Conservation (phyloP, 64 coral and sea anemone genomes). For the Actinia tenebrosa region DNA sequence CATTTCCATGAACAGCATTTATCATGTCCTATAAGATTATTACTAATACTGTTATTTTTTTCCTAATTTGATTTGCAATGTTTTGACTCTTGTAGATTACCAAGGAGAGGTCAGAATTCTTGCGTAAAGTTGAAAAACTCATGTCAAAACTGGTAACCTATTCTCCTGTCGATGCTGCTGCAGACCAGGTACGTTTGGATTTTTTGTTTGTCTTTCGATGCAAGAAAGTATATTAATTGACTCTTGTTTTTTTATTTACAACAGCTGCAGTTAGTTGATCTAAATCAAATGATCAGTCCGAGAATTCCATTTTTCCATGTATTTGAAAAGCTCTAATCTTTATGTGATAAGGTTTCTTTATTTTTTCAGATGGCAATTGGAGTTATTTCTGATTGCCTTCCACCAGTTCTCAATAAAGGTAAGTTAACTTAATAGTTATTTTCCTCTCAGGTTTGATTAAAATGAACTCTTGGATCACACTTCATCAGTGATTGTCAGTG, state of each 20-base stretch:
- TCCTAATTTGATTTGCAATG: not conserved
- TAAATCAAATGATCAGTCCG: too few relatives aligned
- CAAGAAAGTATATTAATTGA: too few relatives aligned
- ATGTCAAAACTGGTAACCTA: slow-evolving; percentile 82
- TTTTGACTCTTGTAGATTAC: slow-evolving; percentile 33
- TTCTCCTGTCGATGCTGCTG: slow-evolving; percentile 89
- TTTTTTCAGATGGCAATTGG: slow-evolving; percentile 63
- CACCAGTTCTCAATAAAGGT: slow-evolving; percentile 92
- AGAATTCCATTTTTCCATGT: not conserved
- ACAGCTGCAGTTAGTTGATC: too few relatives aligned
- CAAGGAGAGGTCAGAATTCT: slow-evolving; percentile 78
- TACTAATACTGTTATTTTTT: too few relatives aligned
- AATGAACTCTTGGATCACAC: too few relatives aligned
- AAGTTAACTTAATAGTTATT: too few relatives aligned
- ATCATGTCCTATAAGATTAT: too few relatives aligned
- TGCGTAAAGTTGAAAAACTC: slow-evolving; percentile 78
- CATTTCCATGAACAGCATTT: too few relatives aligned
- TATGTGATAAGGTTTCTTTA: not conserved
- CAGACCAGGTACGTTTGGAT: slow-evolving; percentile 70
- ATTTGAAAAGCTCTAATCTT: not conserved
- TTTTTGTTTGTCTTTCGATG: too few relatives aligned
- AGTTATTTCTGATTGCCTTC: slow-evolving; percentile 62
- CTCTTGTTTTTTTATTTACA: too few relatives aligned
- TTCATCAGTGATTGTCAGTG: too few relatives aligned
- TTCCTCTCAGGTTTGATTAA: too few relatives aligned